Evolutionary conservation across 2,797 vertebrate species (phyloP).

Genomic region (Mormyrops boulengeri): DNA sequence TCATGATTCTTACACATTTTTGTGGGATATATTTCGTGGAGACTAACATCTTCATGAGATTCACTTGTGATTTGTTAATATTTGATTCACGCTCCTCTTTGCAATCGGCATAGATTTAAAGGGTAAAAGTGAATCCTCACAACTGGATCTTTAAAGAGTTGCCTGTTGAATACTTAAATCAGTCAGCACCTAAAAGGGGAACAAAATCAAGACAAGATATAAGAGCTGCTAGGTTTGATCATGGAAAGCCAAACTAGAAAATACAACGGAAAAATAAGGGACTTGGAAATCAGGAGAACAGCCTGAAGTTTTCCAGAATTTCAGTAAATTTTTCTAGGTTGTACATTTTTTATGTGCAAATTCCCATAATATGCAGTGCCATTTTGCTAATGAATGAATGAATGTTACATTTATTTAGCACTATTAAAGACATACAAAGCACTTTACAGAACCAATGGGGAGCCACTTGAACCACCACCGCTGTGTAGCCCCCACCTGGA

Average conservation of each 20-base stretch:
- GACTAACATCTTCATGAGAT: slow-evolving; percentile 11
- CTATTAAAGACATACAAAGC: not conserved
- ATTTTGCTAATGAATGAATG: not conserved
- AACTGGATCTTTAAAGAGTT: not conserved
- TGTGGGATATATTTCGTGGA: slow-evolving; percentile 2
- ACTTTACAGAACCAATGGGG: not conserved
- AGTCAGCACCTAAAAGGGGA: not conserved
- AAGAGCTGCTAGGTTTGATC: not conserved
- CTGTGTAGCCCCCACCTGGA: not conserved
- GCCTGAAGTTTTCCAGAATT: not conserved
- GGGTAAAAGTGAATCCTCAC: not conserved
- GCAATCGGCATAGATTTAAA: not conserved
- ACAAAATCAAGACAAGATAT: not conserved
- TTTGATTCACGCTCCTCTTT: slow-evolving; percentile 8
- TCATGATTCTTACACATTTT: not conserved
- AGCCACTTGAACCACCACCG: too few species aligned
- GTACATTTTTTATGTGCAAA: not conserved
- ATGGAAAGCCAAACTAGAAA: not conserved
- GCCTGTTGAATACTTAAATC: not conserved
- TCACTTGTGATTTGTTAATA: slow-evolving; percentile 16
- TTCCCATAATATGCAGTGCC: not conserved
- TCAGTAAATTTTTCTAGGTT: not conserved
- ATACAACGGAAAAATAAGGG: not conserved
- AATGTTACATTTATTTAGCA: not conserved
- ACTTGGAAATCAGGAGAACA: not conserved